Evolutionary conservation across 2,888 invertebrate genomes (phyloP), one percentile per base, ranked within the genome.

Genomic region (Drosophila borborema): DNA sequence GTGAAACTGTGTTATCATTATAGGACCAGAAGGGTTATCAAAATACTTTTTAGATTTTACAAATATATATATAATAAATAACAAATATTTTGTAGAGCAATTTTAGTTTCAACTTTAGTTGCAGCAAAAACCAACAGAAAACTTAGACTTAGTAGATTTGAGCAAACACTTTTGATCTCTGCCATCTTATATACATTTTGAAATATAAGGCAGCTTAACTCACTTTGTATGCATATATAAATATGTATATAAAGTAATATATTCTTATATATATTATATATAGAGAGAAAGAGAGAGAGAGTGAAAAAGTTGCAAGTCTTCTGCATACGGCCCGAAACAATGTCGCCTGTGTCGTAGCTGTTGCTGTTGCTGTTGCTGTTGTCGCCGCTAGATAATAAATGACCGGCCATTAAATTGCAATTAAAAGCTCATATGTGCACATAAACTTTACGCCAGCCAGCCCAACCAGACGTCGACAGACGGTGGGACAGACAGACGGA

Each of bases 371-470:
- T 34, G 34, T 10, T 34, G 80, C 72, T 71, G 86, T 85, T 86
- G 89, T 79, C 84, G 88, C 86, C 82, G 82, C 89, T 84, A 81
- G 90, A 91, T 91, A 91, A 91, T 91, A 91, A 91, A 91, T 91
- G 91, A 89, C 91, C 91, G 82, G 82, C 92, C 91, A 91, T 91
- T 91, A 91, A 91, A 91, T 91, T 91, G 91, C 91, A 91, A 91
- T 91, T 91, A 91, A 91, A 91, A 90, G 91, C 91, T 91, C 91
- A 91, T 91, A 91, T 91, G 91, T 89, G 90, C 84, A 78, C 85
- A 89, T 81, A 89, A 91, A 91, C 85, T 86, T 84, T 85, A 65
- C 77, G 60, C 74, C 82, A 79, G 60, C 45, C 76, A 67, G 49
- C 41, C 41, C 71, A 73, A 31, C 53, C 72, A 43, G 61, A 55